Evolutionary conservation across 2,113 vertebrate genomes (phyloP), one percentile per base, ranked within the genome.

Genomic region (Xenus cinereus): DNA sequence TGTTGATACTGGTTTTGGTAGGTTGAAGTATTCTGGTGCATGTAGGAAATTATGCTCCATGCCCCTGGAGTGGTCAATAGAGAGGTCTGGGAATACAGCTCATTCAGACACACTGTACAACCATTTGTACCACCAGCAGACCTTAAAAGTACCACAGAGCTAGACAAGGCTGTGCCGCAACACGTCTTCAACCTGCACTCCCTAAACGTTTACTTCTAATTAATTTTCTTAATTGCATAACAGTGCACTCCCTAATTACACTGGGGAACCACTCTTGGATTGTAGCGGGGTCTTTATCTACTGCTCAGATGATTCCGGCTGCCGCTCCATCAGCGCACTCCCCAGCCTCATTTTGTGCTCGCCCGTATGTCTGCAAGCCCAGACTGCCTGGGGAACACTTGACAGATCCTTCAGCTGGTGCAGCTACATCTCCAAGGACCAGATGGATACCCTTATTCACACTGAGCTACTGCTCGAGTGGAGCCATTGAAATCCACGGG

Each of bases 191-290:
- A 73, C 92, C 89, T 93, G 59, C 45, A 53, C 43, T 84, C 84
- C 39, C 77, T 76, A 90, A 95, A 92, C 27, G 0, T 89, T 84
- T 95, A 84, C 87, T 87, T 89, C 94, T 94, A 90, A 95, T 97
- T 97, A 97, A 97, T 97, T 97, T 97, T 97, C 94, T 95, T 97
- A 96, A 98, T 96, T 96, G 88, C 73, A 71, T 93, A 95, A 95
- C 95, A 97, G 45, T 93, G 63, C 48, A 59, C 84, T 96, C 94
- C 64, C 91, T 98, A 95, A 97, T 97, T 95, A 92, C 94, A 83
- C 87, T 67, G 72, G 88, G 95, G 96, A 97, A 51, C 79, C 35
- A 39, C 41, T 28, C 33, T 80, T 56, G 60, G 56, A 53, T 81
- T 68, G 43, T 68, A 87, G 75, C n/a, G 43, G 83, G 35, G 90